Base-by-base conservation (phyloP, 2,888 invertebrate genomes). In the Leistus spinibarbis region DNA sequence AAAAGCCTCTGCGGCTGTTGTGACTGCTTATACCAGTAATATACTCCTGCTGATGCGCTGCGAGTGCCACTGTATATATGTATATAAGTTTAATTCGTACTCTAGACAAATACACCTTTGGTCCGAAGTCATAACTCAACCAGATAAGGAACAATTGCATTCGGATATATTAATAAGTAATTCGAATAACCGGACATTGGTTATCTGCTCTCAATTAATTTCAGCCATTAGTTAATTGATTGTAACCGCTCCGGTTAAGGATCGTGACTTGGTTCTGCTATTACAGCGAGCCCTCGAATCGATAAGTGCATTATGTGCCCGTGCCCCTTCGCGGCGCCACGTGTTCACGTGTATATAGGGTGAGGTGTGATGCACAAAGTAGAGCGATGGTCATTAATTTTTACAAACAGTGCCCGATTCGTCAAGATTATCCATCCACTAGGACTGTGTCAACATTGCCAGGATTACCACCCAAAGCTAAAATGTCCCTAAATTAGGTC, bases 381-480 rank as follows among this genome's bases (percentile, higher is more conserved):
- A 68, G 68, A 57, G 68, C n/a, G n/a, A 69, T 75, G 75, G 75
- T 69, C 75, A 75, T 75, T 75, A 75, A 75, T 75, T 75, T 75
- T 75, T 75, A 40, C 75, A 69, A 75, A 69, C 75, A 64, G 69
- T 69, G 40, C 20, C 69, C 75, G 69, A 75, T 75, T 60, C 69
- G 75, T 75, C 75, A 69, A 69, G 75, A 75, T 75, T 75, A 75
- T 27, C 65, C 64, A 13, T 60, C 22, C 13, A 22, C 17, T 17
- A 60, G 75, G 75, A 75, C 75, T 75, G 69, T 75, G 75, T 75
- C 75, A 75, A 75, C 75, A 75, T 40, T 54, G 69, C 75, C 69
- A 54, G 69, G 75, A 68, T 69, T 68, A 68, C 54, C 27, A 20
- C 68, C 75, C 67, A 57, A 40, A 40, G 40, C 62, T 73, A 73